These are phyloP conservation scores for Muscicapa adusta DNA, from an alignment of 2,113 vertebrate genomes.

Conservation along the genomic window DNA sequence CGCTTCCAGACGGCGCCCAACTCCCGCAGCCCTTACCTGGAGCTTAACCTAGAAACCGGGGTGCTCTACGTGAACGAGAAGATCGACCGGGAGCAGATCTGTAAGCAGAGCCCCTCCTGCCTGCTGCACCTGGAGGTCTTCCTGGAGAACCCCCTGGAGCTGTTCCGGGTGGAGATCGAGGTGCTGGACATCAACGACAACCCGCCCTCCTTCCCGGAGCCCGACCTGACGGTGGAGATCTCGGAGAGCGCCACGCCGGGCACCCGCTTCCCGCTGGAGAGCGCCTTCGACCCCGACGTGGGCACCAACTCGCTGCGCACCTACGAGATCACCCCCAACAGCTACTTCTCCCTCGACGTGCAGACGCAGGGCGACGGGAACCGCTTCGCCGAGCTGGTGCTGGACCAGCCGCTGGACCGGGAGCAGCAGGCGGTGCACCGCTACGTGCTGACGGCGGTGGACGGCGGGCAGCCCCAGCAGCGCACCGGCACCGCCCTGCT, in stretches of 20 bases:
- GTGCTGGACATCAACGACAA: slow-evolving; percentile 98
- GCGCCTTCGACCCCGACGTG: slow-evolving; percentile 95
- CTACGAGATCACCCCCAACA: slow-evolving; percentile 95
- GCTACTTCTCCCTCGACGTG: slow-evolving; percentile 93
- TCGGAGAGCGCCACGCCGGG: slow-evolving; percentile 96
- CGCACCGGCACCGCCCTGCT: slow-evolving; percentile 94
- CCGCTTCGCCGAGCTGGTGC: slow-evolving; percentile 93
- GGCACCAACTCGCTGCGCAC: slow-evolving; percentile 95
- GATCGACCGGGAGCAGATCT: slow-evolving; percentile 95
- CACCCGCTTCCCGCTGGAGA: slow-evolving; percentile 94
- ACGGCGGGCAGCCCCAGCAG: slow-evolving; percentile 87
- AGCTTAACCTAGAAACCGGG: slow-evolving; percentile 94
- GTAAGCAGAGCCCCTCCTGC: slow-evolving; percentile 90
- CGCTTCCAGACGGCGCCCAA: slow-evolving; percentile 92
- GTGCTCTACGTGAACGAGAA: slow-evolving; percentile 90
- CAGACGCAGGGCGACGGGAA: slow-evolving; percentile 94
- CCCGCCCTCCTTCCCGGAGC: slow-evolving; percentile 91
- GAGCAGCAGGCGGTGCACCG: slow-evolving; percentile 95
- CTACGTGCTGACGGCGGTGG: slow-evolving; percentile 95
- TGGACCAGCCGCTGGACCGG: slow-evolving; percentile 91
- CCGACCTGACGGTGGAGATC: slow-evolving; percentile 95
- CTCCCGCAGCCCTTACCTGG: slow-evolving; percentile 91
- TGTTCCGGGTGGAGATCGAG: slow-evolving; percentile 95
- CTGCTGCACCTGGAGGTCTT: slow-evolving; percentile 97
- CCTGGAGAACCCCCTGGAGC: slow-evolving; percentile 93